Percentiles rank a stretch among this genome's conserved stretches.
phyloP scores from a whole-genome alignment of 1,140 invertebrate species.

The Scylla paramamosain region DNA sequence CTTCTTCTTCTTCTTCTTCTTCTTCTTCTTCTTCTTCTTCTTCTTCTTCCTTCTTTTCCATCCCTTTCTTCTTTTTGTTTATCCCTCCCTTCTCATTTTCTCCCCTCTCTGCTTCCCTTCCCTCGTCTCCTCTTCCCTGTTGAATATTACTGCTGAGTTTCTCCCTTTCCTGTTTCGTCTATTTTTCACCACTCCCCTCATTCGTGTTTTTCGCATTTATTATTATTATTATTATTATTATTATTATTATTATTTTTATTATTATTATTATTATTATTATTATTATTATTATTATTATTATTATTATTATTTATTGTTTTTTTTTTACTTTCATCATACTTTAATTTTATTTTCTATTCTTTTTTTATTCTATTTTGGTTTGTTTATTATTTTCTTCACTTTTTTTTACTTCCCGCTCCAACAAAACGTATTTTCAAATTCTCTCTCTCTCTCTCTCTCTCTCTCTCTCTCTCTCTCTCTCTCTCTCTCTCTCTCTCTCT shows the following conservation, averaged over 20 bases:
- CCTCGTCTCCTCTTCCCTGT: background rate
- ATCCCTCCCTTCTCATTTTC: background rate
- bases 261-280: too few species aligned
- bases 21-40: constrained; percentile 26
- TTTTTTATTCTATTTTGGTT: too few species aligned
- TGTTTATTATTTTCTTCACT: too few species aligned
- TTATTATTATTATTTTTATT: too few species aligned
- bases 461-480: constrained; percentile 35
- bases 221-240: background rate
- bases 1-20: background rate
- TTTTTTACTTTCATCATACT: too few species aligned
- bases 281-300: too few species aligned
- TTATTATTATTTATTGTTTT: background rate
- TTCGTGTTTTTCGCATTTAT: background rate
- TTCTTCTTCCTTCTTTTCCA: background rate
- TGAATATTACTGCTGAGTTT: background rate
- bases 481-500: constrained; percentile 51
- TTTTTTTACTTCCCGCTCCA: too few species aligned
- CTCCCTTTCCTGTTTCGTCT: background rate
- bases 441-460: constrained; percentile 43
- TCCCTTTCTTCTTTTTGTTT: background rate
- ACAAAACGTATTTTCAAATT: background rate
- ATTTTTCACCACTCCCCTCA: background rate
- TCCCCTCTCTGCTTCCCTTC: background rate
- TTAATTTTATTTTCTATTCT: too few species aligned